These are phyloP conservation scores for Cephus pulcher DNA, from an alignment of 2,888 invertebrate species.

Conservation along the genomic window DNA sequence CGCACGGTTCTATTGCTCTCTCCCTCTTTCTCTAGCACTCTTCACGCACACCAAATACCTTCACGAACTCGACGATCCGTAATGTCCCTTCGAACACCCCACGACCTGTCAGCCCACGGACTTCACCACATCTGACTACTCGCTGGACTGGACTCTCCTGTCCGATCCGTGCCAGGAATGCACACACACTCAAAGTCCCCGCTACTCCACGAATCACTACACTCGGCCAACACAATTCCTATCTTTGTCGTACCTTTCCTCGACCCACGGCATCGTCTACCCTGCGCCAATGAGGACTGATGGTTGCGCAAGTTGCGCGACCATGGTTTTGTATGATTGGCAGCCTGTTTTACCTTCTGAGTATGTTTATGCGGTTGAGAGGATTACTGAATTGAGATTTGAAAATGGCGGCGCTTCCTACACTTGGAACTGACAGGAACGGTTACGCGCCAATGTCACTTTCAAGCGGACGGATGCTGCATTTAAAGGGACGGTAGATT, in stretches of 20 bases:
- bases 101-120: conserved; percentile 50
- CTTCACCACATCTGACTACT: conserved; percentile 47
- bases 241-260: neutral
- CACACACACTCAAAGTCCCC: neutral
- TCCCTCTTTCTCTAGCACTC: conserved; percentile 21
- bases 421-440: neutral
- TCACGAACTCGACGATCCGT: conserved; percentile 38
- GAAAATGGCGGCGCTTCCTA: neutral
- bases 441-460: neutral
- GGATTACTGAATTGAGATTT: neutral
- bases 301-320: neutral
- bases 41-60: conserved; percentile 25
- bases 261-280: neutral
- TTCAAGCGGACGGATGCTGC: neutral
- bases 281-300: neutral
- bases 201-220: neutral
- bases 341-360: neutral
- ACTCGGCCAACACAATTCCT: neutral
- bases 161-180: conserved; percentile 2
- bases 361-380: neutral
- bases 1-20: conserved; percentile 9
- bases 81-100: conserved; percentile 41
- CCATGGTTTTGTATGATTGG: neutral
- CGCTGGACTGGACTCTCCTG: conserved; percentile 5
- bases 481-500: neutral